Conservation (phyloP, 2,797 vertebrate genomes). For the Peromyscus nudipes region DNA sequence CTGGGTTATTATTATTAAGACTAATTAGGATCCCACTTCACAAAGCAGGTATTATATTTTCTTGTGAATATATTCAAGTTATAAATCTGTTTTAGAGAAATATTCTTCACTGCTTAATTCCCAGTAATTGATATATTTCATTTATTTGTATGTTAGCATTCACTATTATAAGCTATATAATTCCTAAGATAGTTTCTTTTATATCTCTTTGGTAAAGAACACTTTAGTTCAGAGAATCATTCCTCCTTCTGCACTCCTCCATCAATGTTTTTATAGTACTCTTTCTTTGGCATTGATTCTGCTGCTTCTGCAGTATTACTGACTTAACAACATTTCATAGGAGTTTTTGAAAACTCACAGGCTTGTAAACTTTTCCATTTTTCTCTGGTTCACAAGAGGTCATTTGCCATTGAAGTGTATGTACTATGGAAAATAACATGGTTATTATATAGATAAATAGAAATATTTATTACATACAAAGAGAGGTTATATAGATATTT, state of each 20-base stretch:
- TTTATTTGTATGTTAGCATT: background rate
- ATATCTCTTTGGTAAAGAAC: background rate
- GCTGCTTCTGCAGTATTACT: background rate
- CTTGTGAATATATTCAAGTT: background rate
- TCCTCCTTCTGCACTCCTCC: background rate
- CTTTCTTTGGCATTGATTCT: background rate
- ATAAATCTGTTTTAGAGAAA: background rate
- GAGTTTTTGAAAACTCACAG: background rate
- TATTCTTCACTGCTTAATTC: background rate
- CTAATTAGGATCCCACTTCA: no score
- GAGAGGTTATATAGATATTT: background rate
- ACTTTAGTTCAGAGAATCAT: background rate
- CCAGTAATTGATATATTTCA: background rate
- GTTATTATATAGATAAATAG: background rate
- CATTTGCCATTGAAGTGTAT: background rate
- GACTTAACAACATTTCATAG: constrained; percentile 26
- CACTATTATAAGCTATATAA: background rate
- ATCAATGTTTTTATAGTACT: constrained; percentile 8
- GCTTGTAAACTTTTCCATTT: constrained; percentile 34
- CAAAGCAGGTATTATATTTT: background rate
- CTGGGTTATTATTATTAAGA: no score
- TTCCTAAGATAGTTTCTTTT: background rate
- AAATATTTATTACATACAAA: background rate
- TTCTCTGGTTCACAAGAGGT: background rate
- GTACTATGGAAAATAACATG: background rate